Base-by-base conservation (phyloP, 2,888 invertebrate species). In the Cryptocephalus moraei region DNA sequence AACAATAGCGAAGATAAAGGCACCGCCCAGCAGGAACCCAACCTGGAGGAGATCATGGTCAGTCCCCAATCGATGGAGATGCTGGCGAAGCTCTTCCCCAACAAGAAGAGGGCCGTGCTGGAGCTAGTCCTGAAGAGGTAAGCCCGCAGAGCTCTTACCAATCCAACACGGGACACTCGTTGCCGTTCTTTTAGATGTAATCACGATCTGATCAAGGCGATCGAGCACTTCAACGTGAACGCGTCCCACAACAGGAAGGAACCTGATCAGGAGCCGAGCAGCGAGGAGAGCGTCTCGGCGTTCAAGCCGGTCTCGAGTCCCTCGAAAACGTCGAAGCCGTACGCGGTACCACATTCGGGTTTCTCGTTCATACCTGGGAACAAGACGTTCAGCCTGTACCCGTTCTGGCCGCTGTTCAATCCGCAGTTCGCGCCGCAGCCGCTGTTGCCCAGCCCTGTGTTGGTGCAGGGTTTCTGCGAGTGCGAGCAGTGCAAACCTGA, bases 171-270 rank as follows among this genome's bases (percentile, higher is more conserved):
- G n/a, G 36, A 36, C 2, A 36, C 4, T 36, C 12, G 36, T 36
- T 36, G 12, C 2, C 36, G 22, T 22, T 22, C n/a, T n/a, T 36
- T n/a, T 12, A 36, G 43, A 43, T 94, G 94, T 68, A 91, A 91
- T 64, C 89, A 93, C 56, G 94, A 96, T 65, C 72, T 95, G 42
- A 77, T 93, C 10, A 88, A 88, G 58, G 89, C 92, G 8, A 91
- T 93, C 45, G 91, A 92, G 65, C 91, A 91, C 62, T 90, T 91
- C 63, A 80, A 80, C 54, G 45, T 64, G 32, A 65, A 57, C 45
- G 10, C n/a, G 10, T 13, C 13, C 14, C 47, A 49, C 22, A 46
- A 33, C 14, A 47, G 41, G 11, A 46, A 48, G 11, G 33, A 42
- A 9, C 3, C 49, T 9, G 44, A 48, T 1, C n/a, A 41, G 2